These are phyloP conservation scores for Bedellia somnulentella DNA, from an alignment of 2,888 invertebrate species.

Conservation along the genomic window DNA sequence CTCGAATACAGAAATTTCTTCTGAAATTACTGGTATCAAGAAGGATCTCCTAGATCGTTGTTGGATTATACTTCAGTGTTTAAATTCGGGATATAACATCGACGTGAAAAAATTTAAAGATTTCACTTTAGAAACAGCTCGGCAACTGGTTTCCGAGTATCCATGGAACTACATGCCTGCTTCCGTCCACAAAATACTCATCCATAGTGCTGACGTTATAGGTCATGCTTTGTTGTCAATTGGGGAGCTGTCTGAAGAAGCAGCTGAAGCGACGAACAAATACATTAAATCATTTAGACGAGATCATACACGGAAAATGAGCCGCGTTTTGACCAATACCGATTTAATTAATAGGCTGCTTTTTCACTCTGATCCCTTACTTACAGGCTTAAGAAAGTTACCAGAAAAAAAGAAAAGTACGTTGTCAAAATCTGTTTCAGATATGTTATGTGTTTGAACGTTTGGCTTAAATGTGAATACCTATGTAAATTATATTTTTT, in stretches of 20 bases:
- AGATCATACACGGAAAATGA: not conserved
- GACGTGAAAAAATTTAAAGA: not conserved
- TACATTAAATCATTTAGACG: not conserved
- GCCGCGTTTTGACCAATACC: not conserved
- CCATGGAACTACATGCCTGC: not conserved
- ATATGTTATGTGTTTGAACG: not conserved
- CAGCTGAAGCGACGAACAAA: not conserved
- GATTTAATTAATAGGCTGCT: not conserved
- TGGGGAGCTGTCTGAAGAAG: not conserved
- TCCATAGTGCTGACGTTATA: not conserved
- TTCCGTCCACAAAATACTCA: not conserved
- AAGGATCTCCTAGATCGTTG: not conserved
- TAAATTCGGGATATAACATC: not conserved
- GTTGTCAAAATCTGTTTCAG: not conserved
- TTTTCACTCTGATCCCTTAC: not conserved
- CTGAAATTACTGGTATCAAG: constrained; percentile 4
- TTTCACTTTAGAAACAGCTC: not conserved
- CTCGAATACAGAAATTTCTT: not conserved
- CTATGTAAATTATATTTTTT: too few species aligned
- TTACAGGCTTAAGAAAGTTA: not conserved
- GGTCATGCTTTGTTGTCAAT: not conserved
- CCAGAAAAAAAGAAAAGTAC: not conserved
- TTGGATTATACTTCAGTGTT: not conserved
- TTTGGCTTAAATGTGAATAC: too few species aligned
- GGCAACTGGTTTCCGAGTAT: not conserved